A percentile compares a stretch with the other conserved stretches of the same genome.
Evolutionary conservation across 2,797 vertebrate genomes (phyloP).

Genomic region (Masticophis lateralis): DNA sequence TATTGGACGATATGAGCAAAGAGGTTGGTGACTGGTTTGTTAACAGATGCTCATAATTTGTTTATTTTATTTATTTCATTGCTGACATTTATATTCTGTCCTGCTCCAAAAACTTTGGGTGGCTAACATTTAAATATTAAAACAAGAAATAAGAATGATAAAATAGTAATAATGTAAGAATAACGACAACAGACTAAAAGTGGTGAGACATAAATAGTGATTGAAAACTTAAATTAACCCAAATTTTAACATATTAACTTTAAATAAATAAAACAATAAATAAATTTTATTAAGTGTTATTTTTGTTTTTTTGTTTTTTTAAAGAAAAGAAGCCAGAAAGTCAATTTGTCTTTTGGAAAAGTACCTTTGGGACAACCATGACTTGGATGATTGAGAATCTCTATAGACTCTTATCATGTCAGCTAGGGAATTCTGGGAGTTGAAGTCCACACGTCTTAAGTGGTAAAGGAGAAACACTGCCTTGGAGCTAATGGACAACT

Average conservation of each 20-base stretch:
- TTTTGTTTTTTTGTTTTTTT: too few species aligned
- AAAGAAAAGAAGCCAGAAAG: background rate
- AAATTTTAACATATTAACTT: background rate
- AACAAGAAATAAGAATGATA: background rate
- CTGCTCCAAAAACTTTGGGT: background rate
- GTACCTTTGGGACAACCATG: background rate
- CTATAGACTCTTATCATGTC: background rate
- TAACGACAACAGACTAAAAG: background rate
- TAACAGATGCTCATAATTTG: constrained; percentile 1
- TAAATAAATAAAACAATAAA: background rate
- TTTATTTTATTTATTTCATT: background rate
- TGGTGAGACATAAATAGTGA: background rate
- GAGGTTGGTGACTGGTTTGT: background rate
- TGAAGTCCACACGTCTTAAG: background rate
- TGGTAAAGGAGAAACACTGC: background rate
- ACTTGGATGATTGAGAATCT: background rate
- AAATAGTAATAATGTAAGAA: background rate
- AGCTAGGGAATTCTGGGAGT: background rate
- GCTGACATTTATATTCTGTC: background rate
- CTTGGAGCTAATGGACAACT: background rate
- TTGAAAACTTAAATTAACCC: background rate
- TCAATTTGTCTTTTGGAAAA: background rate
- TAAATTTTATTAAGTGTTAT: background rate
- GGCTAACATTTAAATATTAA: background rate
- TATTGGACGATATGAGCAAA: constrained; percentile 1